phyloP scores from a whole-genome alignment of 2,797 vertebrate species.

The Peromyscus melanophrys region DNA sequence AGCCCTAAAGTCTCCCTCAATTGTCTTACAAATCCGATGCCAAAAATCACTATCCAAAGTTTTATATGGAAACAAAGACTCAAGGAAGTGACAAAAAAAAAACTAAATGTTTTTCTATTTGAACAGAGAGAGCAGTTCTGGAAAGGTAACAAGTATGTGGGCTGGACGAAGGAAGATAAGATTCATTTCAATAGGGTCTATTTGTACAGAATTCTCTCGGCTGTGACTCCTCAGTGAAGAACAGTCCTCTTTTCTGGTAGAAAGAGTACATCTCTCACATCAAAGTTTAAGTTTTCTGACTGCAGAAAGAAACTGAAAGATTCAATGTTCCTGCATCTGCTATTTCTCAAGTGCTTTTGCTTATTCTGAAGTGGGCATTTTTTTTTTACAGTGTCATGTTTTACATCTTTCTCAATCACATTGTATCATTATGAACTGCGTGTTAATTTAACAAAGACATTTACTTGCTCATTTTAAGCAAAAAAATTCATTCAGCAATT shows the following conservation, averaged over 20 bases:
- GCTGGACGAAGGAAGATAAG: not conserved
- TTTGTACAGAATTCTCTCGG: slow-evolving; percentile 23
- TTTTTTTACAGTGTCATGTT: not conserved
- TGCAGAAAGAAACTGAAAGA: not conserved
- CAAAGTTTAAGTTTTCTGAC: not conserved
- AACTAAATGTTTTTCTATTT: not conserved
- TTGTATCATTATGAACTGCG: not conserved
- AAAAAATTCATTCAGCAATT: not conserved
- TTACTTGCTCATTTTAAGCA: not conserved
- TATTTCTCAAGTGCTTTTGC: not conserved
- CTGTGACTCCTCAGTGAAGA: not conserved
- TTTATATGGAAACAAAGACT: not conserved
- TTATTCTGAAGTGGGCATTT: not conserved
- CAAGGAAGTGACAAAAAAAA: not conserved
- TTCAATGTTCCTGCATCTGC: not conserved
- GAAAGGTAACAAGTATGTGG: not conserved
- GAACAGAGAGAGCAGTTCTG: not conserved
- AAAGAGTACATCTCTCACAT: not conserved
- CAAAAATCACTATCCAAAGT: slow-evolving; percentile 12
- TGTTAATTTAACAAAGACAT: slow-evolving; percentile 2
- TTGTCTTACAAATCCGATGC: not conserved
- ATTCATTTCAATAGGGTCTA: not conserved
- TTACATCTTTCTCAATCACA: not conserved
- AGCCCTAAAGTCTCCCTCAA: not conserved
- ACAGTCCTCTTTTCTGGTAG: not conserved